phyloP scores from a whole-genome alignment of 2,113 vertebrate species.

The Heterochromis multidens region DNA sequence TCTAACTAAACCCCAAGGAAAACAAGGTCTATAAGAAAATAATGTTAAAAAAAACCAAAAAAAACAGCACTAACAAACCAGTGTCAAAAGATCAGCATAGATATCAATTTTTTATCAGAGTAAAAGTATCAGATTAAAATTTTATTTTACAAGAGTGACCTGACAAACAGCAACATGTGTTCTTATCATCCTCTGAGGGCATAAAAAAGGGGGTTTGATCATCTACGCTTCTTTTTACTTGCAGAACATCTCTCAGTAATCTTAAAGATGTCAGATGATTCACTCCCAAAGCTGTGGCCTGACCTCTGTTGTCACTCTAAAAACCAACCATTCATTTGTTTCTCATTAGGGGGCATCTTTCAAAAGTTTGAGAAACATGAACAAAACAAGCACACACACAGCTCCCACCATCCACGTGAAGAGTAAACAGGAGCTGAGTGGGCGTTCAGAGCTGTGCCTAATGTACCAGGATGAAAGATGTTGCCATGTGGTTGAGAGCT shows the following conservation, averaged over 20 bases:
- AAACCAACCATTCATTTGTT: slow-evolving; percentile 42
- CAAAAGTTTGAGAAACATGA: slow-evolving; percentile 14
- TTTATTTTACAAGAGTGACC: background rate
- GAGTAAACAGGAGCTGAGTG: slow-evolving; percentile 69
- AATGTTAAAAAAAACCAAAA: too few species aligned
- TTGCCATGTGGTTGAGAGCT: slow-evolving; percentile 59
- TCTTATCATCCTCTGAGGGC: background rate
- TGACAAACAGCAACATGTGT: background rate
- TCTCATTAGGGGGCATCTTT: slow-evolving; percentile 57
- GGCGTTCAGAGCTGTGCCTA: slow-evolving; percentile 57
- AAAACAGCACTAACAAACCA: too few species aligned
- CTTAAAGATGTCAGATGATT: slow-evolving; percentile 23
- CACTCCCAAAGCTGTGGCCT: slow-evolving; percentile 22
- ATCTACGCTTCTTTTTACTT: background rate
- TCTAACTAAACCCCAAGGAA: too few species aligned
- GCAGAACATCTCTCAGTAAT: slow-evolving; percentile 1
- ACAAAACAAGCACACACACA: background rate
- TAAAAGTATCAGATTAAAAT: background rate
- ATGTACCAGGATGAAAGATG: slow-evolving; percentile 69
- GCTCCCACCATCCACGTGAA: slow-evolving; percentile 26
- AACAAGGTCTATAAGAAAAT: background rate
- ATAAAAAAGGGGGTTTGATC: background rate
- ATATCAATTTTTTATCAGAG: background rate
- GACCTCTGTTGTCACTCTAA: slow-evolving; percentile 13
- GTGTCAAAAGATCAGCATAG: background rate